Base-by-base conservation (phyloP, 2,888 invertebrate genomes). In the Candidula unifasciata region DNA sequence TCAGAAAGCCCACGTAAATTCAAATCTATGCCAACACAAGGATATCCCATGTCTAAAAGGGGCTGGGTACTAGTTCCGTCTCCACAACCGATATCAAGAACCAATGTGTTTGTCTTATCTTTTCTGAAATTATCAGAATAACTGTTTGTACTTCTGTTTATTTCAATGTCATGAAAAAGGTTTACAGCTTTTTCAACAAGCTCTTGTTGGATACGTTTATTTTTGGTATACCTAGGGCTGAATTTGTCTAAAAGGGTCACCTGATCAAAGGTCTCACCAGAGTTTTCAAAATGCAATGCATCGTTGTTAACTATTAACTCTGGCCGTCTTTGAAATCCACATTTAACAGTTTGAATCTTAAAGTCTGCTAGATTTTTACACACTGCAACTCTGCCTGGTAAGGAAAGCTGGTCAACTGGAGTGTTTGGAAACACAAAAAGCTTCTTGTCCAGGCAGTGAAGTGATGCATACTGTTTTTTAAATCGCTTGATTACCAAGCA, bases 31-130 rank as follows among this genome's bases (percentile, higher is more conserved):
- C 87, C 87, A 64, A 86, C 78, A 52, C 87, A 78, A n/a, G 74
- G 74, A 74, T 85, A 81, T 33, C 86, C 87, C 35, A 68, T 80
- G 2, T 54, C 44, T 18, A 78, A 21, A 3, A 84, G 81, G 24
- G 73, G 68, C n/a, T 44, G 57, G 6, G 84, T 66, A 64, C 87
- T 87, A 16, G 80, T 77, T 0, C 88, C 88, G 66, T 79, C 77
- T 3, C 88, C 88, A 86, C 87, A 87, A 24, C 87, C 88, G 64
- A 88, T 83, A 68, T 87, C 88, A 54, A 88, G 54, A 66, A 87
- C 68, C 57, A 78, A 60, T 52, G 21, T 44, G 35, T 54, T 44
- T 18, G 33, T 66, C 52, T 60, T 35, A 80, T 52, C 35, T 52
- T 68, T 33, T 27, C n/a, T 68, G 24, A 71, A 30, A 2, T 21